phyloP scores from a whole-genome alignment of 1,140 invertebrate genomes.

The Nasonia longicornis region DNA sequence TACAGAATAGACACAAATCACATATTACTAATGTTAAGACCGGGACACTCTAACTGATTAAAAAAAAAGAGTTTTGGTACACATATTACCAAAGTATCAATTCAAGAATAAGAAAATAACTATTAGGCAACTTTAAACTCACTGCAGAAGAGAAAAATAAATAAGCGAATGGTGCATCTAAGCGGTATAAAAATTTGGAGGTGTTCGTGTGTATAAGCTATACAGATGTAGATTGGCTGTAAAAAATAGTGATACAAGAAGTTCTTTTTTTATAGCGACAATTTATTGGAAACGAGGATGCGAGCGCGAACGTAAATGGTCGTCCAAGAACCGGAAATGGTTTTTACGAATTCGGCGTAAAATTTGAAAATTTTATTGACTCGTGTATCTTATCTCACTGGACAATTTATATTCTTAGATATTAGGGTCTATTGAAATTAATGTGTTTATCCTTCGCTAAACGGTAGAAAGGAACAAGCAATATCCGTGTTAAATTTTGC shows the following conservation, averaged over 20 bases:
- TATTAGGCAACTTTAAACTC: conserved; percentile 41
- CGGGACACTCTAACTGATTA: conserved; percentile 50
- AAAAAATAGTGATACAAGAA: conserved; percentile 47
- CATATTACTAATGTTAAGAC: conserved; percentile 55
- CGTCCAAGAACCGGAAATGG: conserved; percentile 64
- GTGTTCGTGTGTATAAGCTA: conserved; percentile 50
- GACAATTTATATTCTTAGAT: not conserved
- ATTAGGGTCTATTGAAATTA: not conserved
- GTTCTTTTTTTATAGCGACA: conserved; percentile 61
- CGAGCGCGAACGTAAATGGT: conserved; percentile 40
- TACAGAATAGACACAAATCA: conserved; percentile 52
- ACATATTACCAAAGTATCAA: conserved; percentile 14
- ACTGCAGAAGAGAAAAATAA: conserved; percentile 35
- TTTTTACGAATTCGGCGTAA: conserved; percentile 27
- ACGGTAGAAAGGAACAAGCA: not conserved
- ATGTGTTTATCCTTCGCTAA: not conserved
- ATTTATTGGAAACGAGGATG: conserved; percentile 44
- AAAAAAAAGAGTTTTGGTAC: conserved; percentile 24
- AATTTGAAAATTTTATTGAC: not conserved
- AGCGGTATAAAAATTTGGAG: conserved; percentile 48
- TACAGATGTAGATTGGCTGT: conserved; percentile 38
- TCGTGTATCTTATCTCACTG: not conserved
- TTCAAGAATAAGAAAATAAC: conserved; percentile 28
- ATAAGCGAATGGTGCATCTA: conserved; percentile 48
- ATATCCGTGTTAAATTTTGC: not conserved